Percentiles rank a stretch among this genome's conserved stretches.
Evolutionary conservation across 2,888 invertebrate species (phyloP).

Genomic region (Acanthacorydalis orientalis): DNA sequence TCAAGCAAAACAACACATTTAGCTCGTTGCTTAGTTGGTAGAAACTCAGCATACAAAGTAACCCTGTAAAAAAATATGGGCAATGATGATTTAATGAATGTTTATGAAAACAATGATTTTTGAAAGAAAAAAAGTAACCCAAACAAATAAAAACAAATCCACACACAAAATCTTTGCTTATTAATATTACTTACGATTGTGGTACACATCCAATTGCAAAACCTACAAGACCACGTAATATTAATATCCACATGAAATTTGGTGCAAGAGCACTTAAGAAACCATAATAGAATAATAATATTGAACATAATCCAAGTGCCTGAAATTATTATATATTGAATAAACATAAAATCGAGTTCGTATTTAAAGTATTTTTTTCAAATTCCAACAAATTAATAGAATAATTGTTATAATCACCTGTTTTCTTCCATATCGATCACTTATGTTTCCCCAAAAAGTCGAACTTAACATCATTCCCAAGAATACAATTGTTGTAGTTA

Average conservation of each 20-base stretch:
- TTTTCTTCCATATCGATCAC: conserved; percentile 83
- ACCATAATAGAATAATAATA: conserved; percentile 80
- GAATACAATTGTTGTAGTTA: conserved; percentile 87
- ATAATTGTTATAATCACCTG: conserved; percentile 32
- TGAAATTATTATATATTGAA: conserved; percentile 22
- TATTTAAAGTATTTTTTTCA: too few species aligned
- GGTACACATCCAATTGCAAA: conserved; percentile 95
- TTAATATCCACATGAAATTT: conserved; percentile 76
- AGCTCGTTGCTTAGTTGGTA: conserved; percentile 83
- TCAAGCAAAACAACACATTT: conserved; percentile 91
- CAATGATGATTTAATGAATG: conserved; percentile 7
- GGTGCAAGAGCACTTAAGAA: conserved; percentile 79
- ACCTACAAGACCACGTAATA: conserved; percentile 82
- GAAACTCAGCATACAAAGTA: conserved; percentile 88
- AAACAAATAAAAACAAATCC: conserved; percentile 2
- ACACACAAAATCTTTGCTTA: conserved; percentile 1
- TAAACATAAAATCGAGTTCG: background rate
- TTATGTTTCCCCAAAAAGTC: conserved; percentile 89
- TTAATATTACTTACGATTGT: conserved; percentile 64
- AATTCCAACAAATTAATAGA: too few species aligned
- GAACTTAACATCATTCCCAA: conserved; percentile 95
- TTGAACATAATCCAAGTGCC: conserved; percentile 83
- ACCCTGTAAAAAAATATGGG: conserved; percentile 43
- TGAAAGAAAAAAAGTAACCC: conserved; percentile 5
- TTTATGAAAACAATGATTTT: conserved; percentile 1